Conservation (phyloP, 2,888 invertebrate species). For the Synergus laeviventris region DNA sequence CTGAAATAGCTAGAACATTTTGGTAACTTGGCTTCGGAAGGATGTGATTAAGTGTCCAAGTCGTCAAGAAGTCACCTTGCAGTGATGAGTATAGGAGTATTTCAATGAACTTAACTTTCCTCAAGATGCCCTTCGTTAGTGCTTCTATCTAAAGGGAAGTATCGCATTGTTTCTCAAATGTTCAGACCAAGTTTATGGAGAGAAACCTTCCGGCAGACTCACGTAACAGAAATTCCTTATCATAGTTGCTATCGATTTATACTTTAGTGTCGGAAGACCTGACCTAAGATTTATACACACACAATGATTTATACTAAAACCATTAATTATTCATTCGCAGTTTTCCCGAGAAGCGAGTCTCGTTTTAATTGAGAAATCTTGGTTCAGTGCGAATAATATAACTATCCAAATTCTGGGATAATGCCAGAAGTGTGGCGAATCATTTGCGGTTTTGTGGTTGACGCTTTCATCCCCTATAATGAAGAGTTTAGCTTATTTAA, state of each 20-base stretch:
- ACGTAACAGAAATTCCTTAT: conserved; percentile 53
- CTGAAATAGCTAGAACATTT: not conserved
- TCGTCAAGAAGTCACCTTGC: not conserved
- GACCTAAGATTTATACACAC: not conserved
- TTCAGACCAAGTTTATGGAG: conserved; percentile 47
- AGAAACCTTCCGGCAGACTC: conserved; percentile 44
- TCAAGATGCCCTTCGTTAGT: too few species aligned
- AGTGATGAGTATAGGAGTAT: too few species aligned
- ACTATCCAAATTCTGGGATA: conserved; percentile 20
- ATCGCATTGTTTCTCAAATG: conserved; percentile 52
- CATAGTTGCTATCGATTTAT: conserved; percentile 50
- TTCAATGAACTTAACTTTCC: not conserved
- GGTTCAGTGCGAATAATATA: conserved; percentile 4
- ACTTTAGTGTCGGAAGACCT: not conserved
- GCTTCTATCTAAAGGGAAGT: conserved; percentile 17
- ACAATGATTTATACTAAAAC: not conserved
- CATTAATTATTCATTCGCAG: too few species aligned
- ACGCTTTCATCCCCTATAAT: not conserved
- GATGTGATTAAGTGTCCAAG: not conserved
- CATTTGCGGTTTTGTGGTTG: conserved; percentile 9
- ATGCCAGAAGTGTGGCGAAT: conserved; percentile 22
- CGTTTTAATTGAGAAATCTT: not conserved
- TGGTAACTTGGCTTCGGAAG: not conserved
- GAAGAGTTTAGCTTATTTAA: conserved; percentile 17
- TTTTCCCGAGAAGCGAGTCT: not conserved